Percentiles rank a stretch among this genome's conserved stretches.
These are phyloP conservation scores for Acrobasis repandana DNA, from an alignment of 2,888 invertebrate species.

Conservation along the genomic window DNA sequence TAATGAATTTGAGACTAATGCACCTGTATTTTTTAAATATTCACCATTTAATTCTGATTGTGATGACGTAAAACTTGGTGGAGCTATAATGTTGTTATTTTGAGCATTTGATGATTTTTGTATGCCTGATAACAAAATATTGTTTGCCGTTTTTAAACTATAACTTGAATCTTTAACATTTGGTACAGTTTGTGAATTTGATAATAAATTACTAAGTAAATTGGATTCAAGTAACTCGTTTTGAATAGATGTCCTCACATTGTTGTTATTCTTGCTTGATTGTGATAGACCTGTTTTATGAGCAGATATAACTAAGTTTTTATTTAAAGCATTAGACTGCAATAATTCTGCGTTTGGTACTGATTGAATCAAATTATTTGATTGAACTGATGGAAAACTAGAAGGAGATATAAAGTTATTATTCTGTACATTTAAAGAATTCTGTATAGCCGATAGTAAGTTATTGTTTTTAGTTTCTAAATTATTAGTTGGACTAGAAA, in stretches of 20 bases:
- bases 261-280: not conserved
- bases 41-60: not conserved
- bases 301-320: not conserved
- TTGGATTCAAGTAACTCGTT: not conserved
- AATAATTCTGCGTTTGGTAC: not conserved
- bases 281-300: not conserved
- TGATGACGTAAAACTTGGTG: not conserved
- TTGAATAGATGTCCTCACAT: not conserved
- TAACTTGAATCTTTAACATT: not conserved
- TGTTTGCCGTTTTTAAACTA: not conserved
- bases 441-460: not conserved
- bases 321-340: not conserved
- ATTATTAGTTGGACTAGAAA: not conserved
- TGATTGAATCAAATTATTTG: not conserved
- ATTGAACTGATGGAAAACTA: not conserved
- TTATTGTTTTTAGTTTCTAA: not conserved
- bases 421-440: conserved; percentile 1
- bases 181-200: not conserved
- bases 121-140: not conserved
- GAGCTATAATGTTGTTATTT: not conserved
- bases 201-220: not conserved
- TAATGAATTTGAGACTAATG: not conserved
- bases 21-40: not conserved
- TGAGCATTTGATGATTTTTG: not conserved
- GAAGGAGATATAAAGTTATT: not conserved